These are phyloP conservation scores for Zaprionus kolodkinae DNA, from an alignment of 1,140 invertebrate species.

Conservation along the genomic window DNA sequence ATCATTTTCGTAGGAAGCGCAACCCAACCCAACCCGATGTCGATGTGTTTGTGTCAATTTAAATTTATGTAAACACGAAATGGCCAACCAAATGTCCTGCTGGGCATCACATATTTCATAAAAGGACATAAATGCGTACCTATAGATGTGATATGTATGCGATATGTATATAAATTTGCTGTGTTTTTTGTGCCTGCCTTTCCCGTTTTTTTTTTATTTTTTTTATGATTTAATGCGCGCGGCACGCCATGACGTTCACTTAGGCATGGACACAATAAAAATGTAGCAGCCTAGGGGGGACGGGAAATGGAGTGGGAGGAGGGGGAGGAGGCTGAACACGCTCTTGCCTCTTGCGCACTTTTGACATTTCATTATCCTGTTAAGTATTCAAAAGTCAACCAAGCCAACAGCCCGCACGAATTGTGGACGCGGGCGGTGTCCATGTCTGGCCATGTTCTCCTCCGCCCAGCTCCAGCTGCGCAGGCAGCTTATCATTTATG, in stretches of 20 bases:
- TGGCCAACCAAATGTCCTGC: slow-evolving; percentile 48
- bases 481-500: slow-evolving; percentile 80
- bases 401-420: slow-evolving; percentile 53
- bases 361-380: slow-evolving; percentile 83
- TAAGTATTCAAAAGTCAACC: slow-evolving; percentile 82
- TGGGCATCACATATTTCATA: slow-evolving; percentile 61
- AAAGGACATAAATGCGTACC: slow-evolving; percentile 11
- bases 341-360: slow-evolving; percentile 73
- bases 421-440: slow-evolving; percentile 25
- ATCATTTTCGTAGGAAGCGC: slow-evolving; percentile 44
- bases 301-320: background rate
- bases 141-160: slow-evolving; percentile 12
- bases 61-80: slow-evolving; percentile 81
- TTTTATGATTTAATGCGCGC: slow-evolving; percentile 80
- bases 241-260: slow-evolving; percentile 78
- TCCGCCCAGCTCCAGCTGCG: slow-evolving; percentile 35
- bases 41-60: slow-evolving; percentile 77
- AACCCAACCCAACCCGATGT: slow-evolving; percentile 14
- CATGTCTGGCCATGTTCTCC: slow-evolving; percentile 37
- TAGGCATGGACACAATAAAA: slow-evolving; percentile 77
- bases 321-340: slow-evolving; percentile 40
- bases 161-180: slow-evolving; percentile 14
- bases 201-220: slow-evolving; percentile 16
- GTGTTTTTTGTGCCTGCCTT: slow-evolving; percentile 24
- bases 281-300: slow-evolving; percentile 40